Conservation (phyloP, 2,113 vertebrate species). For the Plestiodon gilberti region DNA sequence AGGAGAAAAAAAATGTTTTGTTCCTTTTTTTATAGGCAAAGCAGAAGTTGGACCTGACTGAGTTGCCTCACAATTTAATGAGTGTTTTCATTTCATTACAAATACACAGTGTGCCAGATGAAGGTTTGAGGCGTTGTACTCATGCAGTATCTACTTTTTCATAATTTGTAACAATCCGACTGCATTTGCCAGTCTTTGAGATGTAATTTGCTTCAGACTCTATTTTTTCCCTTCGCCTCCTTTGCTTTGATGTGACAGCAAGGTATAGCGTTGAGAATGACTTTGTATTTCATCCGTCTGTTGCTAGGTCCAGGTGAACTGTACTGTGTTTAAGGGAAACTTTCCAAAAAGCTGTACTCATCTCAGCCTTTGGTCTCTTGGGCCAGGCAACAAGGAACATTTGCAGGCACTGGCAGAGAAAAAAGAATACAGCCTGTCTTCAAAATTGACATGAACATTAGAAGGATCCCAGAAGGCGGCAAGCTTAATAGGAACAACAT, state of each 20-base stretch:
- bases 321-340: constrained; percentile 1
- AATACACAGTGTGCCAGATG: neutral
- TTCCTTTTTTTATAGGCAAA: neutral
- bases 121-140: neutral
- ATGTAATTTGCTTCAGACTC: neutral
- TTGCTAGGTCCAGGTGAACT: neutral
- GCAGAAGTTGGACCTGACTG: constrained; percentile 23
- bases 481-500: constrained; percentile 36
- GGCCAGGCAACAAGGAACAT: neutral
- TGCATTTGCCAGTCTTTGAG: constrained; percentile 29
- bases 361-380: neutral
- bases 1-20: constrained; percentile 9
- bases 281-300: neutral
- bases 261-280: neutral
- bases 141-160: neutral
- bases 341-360: neutral
- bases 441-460: constrained; percentile 1
- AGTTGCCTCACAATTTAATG: constrained; percentile 18
- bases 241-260: constrained; percentile 27
- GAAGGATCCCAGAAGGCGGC: constrained; percentile 14
- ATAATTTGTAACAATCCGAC: constrained; percentile 1
- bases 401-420: neutral
- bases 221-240: neutral
- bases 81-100: constrained; percentile 40
- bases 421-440: constrained; percentile 24